Conservation (phyloP, 1,140 invertebrate species). For the Anthonomus grandis region DNA sequence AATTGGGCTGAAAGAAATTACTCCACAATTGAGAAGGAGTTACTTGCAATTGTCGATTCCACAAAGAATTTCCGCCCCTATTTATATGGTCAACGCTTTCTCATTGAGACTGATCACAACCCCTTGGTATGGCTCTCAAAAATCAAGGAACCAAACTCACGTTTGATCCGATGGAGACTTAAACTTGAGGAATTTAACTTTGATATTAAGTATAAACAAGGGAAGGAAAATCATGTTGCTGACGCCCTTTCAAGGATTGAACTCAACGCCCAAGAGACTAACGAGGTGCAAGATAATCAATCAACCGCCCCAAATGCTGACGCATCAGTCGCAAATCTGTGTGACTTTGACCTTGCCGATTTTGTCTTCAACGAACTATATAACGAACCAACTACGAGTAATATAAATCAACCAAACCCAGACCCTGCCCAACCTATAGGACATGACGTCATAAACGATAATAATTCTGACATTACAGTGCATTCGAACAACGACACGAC, state of each 20-base stretch:
- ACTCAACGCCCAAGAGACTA: constrained; percentile 16
- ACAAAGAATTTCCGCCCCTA: constrained; percentile 35
- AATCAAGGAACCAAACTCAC: constrained; percentile 46
- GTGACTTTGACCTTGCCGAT: neutral
- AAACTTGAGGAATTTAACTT: constrained; percentile 48
- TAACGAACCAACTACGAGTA: neutral
- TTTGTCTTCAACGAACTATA: neutral
- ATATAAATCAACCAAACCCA: no score
- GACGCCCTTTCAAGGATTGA: constrained; percentile 11
- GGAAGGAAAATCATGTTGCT: constrained; percentile 13
- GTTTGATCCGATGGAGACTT: constrained; percentile 50
- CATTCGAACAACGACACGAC: constrained; percentile 9
- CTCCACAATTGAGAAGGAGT: constrained; percentile 41
- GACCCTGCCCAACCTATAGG: no score
- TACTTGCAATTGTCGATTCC: constrained; percentile 31
- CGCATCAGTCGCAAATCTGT: constrained; percentile 2
- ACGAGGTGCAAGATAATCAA: constrained; percentile 26
- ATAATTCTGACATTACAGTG: constrained; percentile 5
- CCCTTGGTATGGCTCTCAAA: constrained; percentile 42
- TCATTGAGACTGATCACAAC: constrained; percentile 31
- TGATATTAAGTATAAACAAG: constrained; percentile 39
- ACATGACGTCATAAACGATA: no score
- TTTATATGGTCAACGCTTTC: constrained; percentile 31
- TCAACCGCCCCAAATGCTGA: constrained; percentile 2
- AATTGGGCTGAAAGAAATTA: constrained; percentile 38